A percentile compares a stretch with the other conserved stretches of the same genome.
Conservation (phyloP, 2,888 invertebrate genomes). For the Polyploca ridens region DNA sequence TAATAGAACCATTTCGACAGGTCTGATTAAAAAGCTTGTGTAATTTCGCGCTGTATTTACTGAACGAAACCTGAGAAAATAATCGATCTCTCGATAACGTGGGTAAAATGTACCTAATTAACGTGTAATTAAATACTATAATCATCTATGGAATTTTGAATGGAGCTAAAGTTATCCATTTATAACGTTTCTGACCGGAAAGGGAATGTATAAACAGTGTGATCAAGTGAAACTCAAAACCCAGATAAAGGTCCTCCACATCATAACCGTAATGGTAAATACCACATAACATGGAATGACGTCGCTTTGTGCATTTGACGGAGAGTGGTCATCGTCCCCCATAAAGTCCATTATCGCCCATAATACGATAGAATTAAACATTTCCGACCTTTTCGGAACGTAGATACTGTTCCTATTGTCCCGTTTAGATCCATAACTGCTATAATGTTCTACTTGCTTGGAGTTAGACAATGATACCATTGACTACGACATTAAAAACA, state of each 20-base stretch:
- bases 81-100: no score
- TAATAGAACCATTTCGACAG: no score
- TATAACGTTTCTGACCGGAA: neutral
- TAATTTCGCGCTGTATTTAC: no score
- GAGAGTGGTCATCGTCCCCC: slow-evolving; percentile 26
- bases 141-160: no score
- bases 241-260: slow-evolving; percentile 15
- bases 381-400: slow-evolving; percentile 36
- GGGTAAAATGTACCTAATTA: no score
- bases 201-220: slow-evolving; percentile 11
- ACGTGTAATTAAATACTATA: no score
- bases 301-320: slow-evolving; percentile 14
- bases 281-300: slow-evolving; percentile 8
- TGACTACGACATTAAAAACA: no score
- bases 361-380: slow-evolving; percentile 32
- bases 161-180: neutral
- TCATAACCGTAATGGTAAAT: slow-evolving; percentile 21
- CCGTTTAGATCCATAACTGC: neutral
- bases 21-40: no score
- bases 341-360: slow-evolving; percentile 31
- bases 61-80: no score
- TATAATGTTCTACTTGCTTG: neutral
- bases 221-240: slow-evolving; percentile 6
- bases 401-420: slow-evolving; percentile 3
- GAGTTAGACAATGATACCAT: neutral